Percentiles rank a stretch among this genome's conserved stretches.
Conservation (phyloP, 2,797 vertebrate species). For the Phaenicophaeus curvirostris region DNA sequence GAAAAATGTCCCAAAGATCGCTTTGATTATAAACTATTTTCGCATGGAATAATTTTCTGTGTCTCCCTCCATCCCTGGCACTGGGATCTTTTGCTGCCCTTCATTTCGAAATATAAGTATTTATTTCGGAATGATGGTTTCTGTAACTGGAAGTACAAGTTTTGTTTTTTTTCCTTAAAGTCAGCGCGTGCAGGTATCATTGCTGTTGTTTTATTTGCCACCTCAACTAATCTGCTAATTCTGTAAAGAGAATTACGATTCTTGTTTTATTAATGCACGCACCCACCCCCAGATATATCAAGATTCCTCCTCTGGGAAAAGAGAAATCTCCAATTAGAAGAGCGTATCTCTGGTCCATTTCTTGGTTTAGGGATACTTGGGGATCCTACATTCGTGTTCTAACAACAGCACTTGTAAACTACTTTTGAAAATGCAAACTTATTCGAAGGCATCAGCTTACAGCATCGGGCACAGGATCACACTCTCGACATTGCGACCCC, state of each 20-base stretch:
- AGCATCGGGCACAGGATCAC: not conserved
- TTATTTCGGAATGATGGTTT: not conserved
- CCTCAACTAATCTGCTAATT: not conserved
- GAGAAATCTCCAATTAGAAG: not conserved
- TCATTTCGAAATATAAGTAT: constrained; percentile 1
- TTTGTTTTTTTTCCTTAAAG: not conserved
- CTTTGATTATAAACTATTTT: constrained; percentile 15
- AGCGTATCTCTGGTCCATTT: not conserved
- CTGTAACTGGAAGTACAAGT: not conserved
- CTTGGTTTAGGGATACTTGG: not conserved
- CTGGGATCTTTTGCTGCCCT: not conserved
- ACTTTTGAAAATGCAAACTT: not conserved
- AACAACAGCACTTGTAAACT: not conserved
- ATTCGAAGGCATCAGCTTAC: not conserved
- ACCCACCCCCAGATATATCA: not conserved
- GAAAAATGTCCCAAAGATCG: not conserved
- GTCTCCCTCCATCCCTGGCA: not conserved
- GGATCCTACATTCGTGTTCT: not conserved
- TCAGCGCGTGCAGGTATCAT: not conserved
- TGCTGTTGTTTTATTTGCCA: not conserved
- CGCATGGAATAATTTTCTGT: not conserved
- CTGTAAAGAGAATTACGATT: not conserved
- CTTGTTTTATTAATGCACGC: not conserved
- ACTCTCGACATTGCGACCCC: not conserved
- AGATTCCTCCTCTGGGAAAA: not conserved